Evolutionary conservation across 2,797 vertebrate species (phyloP).

Genomic region (Eulemur coronatus): DNA sequence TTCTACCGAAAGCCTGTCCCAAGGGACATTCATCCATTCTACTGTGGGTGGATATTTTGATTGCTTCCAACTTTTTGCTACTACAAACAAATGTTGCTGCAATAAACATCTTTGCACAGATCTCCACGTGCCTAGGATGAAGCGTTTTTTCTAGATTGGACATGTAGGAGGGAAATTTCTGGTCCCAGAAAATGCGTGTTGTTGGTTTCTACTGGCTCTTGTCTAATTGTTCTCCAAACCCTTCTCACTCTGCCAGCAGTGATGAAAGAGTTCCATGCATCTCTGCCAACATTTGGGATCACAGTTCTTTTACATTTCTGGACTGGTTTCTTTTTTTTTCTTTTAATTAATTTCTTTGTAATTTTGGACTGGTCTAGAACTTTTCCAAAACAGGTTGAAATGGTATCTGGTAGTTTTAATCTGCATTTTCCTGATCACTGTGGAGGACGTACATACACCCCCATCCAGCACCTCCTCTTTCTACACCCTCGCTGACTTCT

Average conservation of each 20-base stretch:
- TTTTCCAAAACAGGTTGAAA: background rate
- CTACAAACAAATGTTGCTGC: fast-evolving
- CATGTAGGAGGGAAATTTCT: background rate
- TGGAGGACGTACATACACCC: background rate
- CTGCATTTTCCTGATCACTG: background rate
- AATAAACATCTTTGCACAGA: background rate
- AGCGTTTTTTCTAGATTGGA: background rate
- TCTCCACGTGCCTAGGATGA: background rate
- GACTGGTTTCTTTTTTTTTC: background rate
- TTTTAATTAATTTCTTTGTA: background rate
- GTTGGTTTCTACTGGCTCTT: background rate
- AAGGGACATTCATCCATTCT: background rate
- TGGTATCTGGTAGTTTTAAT: background rate
- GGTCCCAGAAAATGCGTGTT: background rate
- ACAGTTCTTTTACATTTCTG: background rate
- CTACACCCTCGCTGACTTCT: background rate
- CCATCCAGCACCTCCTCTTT: background rate
- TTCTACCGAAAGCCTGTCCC: background rate
- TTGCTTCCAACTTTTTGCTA: background rate
- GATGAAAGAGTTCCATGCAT: background rate
- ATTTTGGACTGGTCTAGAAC: background rate
- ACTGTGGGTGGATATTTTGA: background rate
- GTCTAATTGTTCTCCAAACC: background rate
- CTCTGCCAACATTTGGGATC: background rate
- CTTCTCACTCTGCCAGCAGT: background rate